Percentiles rank a stretch among this genome's conserved stretches.
Conservation (phyloP, 2,113 vertebrate genomes). For the Rhinopomastus cyanomelas region DNA sequence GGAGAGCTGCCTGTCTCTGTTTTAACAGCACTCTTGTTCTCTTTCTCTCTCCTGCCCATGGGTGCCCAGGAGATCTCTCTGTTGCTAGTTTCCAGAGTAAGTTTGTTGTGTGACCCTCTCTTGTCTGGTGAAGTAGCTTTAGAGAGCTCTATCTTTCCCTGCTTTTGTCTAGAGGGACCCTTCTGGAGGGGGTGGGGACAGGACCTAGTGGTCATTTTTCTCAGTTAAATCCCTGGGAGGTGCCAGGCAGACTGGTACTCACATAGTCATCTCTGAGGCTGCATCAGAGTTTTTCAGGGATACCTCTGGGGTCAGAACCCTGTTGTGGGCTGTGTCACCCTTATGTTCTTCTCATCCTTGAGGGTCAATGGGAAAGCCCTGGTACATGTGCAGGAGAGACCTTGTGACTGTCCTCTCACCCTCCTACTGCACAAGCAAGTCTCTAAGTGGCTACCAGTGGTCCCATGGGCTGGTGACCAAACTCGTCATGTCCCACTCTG, state of each 20-base stretch:
- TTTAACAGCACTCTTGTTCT: conserved; percentile 48
- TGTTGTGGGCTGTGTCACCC: neutral
- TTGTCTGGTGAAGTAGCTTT: conserved; percentile 63
- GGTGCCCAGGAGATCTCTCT: conserved; percentile 85
- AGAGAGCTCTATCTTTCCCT: conserved; percentile 12
- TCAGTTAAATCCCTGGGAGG: neutral
- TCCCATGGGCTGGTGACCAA: accelerated
- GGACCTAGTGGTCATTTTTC: neutral
- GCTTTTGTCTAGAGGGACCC: neutral
- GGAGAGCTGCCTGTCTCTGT: neutral
- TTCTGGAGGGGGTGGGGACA: neutral
- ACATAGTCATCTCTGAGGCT: neutral
- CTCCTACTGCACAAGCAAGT: neutral
- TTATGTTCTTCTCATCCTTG: neutral
- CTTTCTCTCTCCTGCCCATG: conserved; percentile 40
- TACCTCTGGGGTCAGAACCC: neutral
- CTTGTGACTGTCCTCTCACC: neutral
- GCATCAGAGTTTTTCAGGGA: neutral
- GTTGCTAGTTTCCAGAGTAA: conserved; percentile 92
- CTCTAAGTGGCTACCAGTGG: neutral
- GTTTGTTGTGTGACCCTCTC: conserved; percentile 59
- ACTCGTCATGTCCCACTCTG: neutral
- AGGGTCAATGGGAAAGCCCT: neutral
- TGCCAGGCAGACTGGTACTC: neutral
- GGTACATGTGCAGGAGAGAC: neutral